Evolutionary conservation across 2,113 vertebrate species (phyloP).

Genomic region (Toxotes chatareus): DNA sequence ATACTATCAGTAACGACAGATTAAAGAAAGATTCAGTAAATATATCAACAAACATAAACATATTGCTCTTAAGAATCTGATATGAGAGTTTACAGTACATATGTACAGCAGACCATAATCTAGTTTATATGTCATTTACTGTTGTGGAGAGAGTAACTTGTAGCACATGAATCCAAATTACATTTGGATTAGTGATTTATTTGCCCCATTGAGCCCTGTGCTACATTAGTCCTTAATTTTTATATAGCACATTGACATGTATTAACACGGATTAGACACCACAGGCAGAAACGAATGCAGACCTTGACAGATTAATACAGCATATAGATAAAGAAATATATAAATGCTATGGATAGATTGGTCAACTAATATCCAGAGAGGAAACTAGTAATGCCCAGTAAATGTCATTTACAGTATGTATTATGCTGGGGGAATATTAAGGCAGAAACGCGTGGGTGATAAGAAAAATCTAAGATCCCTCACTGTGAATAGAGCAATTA

Average conservation of each 20-base stretch:
- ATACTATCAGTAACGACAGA: neutral
- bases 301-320: neutral
- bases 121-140: neutral
- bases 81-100: neutral
- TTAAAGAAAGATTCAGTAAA: neutral
- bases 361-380: neutral
- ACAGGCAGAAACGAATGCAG: neutral
- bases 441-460: neutral
- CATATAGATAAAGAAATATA: neutral
- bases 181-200: constrained; percentile 47
- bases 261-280: constrained; percentile 25
- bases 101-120: neutral
- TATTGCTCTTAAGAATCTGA: neutral
- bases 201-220: constrained; percentile 50
- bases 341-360: neutral
- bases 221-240: constrained; percentile 33
- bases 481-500: neutral
- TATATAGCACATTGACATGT: constrained; percentile 9
- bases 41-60: neutral
- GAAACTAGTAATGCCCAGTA: neutral
- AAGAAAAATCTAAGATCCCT: neutral
- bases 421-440: neutral
- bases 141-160: constrained; percentile 5
- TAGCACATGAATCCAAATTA: constrained; percentile 22
- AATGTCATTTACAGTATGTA: neutral